These are phyloP conservation scores for Tarsius wallacei DNA, from an alignment of 2,797 vertebrate genomes.

Conservation along the genomic window DNA sequence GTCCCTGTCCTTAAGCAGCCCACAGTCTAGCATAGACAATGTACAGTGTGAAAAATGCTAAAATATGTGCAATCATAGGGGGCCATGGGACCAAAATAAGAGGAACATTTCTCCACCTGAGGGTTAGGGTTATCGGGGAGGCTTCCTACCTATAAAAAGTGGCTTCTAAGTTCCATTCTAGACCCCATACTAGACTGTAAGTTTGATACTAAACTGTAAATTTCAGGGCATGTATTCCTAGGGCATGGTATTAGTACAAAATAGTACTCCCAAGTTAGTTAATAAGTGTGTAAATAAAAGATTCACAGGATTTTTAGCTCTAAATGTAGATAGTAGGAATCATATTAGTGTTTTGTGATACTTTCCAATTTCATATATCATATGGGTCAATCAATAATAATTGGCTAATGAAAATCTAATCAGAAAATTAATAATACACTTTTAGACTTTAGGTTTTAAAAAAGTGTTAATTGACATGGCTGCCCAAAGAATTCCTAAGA, in stretches of 20 bases:
- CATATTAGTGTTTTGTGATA: neutral
- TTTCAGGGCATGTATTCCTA: neutral
- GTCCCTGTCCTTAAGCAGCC: neutral
- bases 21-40: neutral
- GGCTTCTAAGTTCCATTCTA: slow-evolving; percentile 19
- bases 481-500: slow-evolving; percentile 53
- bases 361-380: slow-evolving; percentile 3
- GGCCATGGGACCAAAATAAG: neutral
- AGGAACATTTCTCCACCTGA: neutral
- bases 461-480: neutral
- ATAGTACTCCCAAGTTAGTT: neutral
- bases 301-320: neutral
- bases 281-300: slow-evolving; percentile 27
- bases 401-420: slow-evolving; percentile 43
- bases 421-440: neutral
- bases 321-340: neutral
- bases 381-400: slow-evolving; percentile 30
- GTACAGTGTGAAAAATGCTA: slow-evolving; percentile 36
- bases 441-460: slow-evolving; percentile 29
- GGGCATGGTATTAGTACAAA: slow-evolving; percentile 15
- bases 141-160: neutral
- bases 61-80: neutral
- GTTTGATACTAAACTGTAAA: neutral
- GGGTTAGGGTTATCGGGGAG: neutral
- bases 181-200: neutral